Percentiles rank a stretch among this genome's conserved stretches.
These are phyloP conservation scores for Philereme vetulata DNA, from an alignment of 2,888 invertebrate species.

Conservation along the genomic window DNA sequence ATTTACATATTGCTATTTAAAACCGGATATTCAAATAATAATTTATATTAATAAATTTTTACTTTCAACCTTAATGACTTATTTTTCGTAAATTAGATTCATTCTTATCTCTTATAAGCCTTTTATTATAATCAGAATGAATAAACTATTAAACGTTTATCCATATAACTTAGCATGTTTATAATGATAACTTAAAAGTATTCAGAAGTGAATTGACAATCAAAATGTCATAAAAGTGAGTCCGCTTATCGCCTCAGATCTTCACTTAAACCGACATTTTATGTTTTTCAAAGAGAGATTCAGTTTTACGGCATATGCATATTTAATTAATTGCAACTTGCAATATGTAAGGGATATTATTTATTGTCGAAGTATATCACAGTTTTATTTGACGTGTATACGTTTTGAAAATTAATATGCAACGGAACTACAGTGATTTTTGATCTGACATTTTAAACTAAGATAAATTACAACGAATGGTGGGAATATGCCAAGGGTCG, in stretches of 20 bases:
- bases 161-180: slow-evolving; percentile 22
- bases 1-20: slow-evolving; percentile 12
- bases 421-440: slow-evolving; percentile 14
- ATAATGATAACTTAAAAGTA: slow-evolving; percentile 30
- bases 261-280: slow-evolving; percentile 39
- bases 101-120: slow-evolving; percentile 6
- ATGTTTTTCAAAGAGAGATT: slow-evolving; percentile 45
- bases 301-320: slow-evolving; percentile 57
- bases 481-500: too few relatives aligned
- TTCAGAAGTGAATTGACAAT: slow-evolving; percentile 31
- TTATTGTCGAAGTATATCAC: slow-evolving; percentile 46
- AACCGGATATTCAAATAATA: slow-evolving; percentile 28
- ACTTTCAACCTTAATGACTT: slow-evolving; percentile 16
- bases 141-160: slow-evolving; percentile 27
- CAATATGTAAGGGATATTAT: slow-evolving; percentile 46
- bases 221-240: slow-evolving; percentile 33
- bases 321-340: slow-evolving; percentile 58
- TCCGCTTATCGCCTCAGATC: slow-evolving; percentile 35
- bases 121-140: slow-evolving; percentile 15
- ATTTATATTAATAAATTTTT: slow-evolving; percentile 23
- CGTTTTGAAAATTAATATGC: slow-evolving; percentile 28
- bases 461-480: too few relatives aligned
- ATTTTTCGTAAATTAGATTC: slow-evolving; percentile 13
- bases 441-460: slow-evolving; percentile 5
- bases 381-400: slow-evolving; percentile 45